Base-by-base conservation (phyloP, 2,113 vertebrate species). In the Orycteropus afer region DNA sequence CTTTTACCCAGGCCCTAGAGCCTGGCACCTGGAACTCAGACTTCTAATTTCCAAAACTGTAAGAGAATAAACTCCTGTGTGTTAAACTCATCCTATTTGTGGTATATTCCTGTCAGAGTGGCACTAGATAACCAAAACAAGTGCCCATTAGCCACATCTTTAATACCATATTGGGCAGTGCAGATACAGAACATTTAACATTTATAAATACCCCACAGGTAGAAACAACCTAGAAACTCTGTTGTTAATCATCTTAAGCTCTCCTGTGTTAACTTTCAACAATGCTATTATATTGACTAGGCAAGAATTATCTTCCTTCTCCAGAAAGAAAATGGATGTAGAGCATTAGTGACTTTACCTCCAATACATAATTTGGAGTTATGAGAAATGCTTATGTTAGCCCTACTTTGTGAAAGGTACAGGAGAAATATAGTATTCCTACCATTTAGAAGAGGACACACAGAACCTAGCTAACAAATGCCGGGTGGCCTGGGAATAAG, bases 271-370 rank as follows among this genome's bases (percentile, higher is more conserved):
- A 87, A 95, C 51, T 49, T 53, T 69, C 34, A 86, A 57, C 29
- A 81, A 55, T 77, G 63, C 27, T 88, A 32, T 57, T 81, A 15
- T 85, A 23, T 78, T 59, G 49, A 42, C 78, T 55, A 45, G 34
- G 42, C 53, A 85, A 79, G 61, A 63, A 63, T 93, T 90, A 25
- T 55, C 73, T 95, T 90, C 42, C 86, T 81, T 82, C 47, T 91
- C 84, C 15, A 76, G 51, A 82, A 91, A 57, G 73, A 85, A 83
- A 51, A 18, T 77, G 51, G 37, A 12, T 81, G 85, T 51, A 65
- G 37, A 22, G 37, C 15, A 5, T 63, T 63, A 22, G 53, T 86
- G 80, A 89, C 34, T 65, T 77, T 37, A 49, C 47, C 63, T 80
- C 37, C 63, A 69, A 67, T 79, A 77, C 13, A 61, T n/a, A 80